These are phyloP conservation scores for Homarus americanus DNA, from an alignment of 1,140 invertebrate genomes.

Conservation along the genomic window DNA sequence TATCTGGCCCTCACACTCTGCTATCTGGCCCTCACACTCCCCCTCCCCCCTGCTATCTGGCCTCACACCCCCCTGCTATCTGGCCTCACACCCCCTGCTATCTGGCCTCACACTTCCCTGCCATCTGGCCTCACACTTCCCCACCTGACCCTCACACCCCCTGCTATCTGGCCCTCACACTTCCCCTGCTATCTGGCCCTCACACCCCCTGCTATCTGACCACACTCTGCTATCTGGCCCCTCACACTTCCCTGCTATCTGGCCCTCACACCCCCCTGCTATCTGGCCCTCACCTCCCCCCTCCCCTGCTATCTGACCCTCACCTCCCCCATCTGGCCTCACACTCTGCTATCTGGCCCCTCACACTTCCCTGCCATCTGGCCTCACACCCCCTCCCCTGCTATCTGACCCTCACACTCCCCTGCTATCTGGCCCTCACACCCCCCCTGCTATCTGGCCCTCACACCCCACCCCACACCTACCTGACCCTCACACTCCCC, in stretches of 20 bases:
- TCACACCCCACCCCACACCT: background rate
- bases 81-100: background rate
- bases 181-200: too few relatives aligned
- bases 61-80: background rate
- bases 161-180: too few relatives aligned
- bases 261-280: background rate
- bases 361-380: background rate
- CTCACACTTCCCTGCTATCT: too few relatives aligned
- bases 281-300: background rate
- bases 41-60: too few relatives aligned
- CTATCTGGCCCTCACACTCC: constrained; percentile 1
- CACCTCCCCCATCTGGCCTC: background rate
- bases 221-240: background rate
- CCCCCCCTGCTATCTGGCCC: background rate
- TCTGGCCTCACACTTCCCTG: background rate
- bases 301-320: too few relatives aligned
- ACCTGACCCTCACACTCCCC: background rate
- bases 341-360: background rate
- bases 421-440: background rate
- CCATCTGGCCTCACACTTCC: background rate
- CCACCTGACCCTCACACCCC: too few relatives aligned
- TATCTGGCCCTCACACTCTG: too few relatives aligned
- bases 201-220: background rate
- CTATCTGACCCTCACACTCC: background rate
- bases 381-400: background rate